Evolutionary conservation across 2,113 vertebrate genomes (phyloP), one percentile per base, ranked within the genome.

Genomic region (Crocuta crocuta): DNA sequence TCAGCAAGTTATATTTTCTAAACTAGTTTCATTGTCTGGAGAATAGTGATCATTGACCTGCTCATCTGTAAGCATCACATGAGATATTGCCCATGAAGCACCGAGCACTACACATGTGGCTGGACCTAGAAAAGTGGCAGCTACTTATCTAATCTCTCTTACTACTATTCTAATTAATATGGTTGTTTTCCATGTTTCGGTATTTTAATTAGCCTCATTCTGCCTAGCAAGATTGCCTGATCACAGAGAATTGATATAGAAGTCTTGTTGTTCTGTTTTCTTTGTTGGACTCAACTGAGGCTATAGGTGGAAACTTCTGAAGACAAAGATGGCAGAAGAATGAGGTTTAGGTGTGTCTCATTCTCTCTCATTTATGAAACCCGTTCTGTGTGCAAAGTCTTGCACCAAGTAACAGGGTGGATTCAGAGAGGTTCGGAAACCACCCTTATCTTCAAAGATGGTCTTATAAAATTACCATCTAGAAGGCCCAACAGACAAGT

Each of bases 261-360:
- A 66, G 7, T 63, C 11, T 35, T 35, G 35, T 94, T 73, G 13
- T 48, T 48, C 61, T 90, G 21, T 82, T 94, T 95, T 79, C 43
- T 15, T 74, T 87, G 39, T 73, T 66, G 15, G 39, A 73, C 48
- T 79, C 39, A 79, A 33, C 28, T 15, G 33, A 71, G 61, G 15
- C 31, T 11, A 81, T 10, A 85, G 68, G 39, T 76, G 68, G 53
- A 86, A 76, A 90, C 61, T 83, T 94, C 53, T 86, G 50, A 68
- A 96, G 43, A 73, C 66, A 82, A 76, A 87, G 76, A 45, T 45
- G 76, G 50, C 15, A 58, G 45, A 90, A 73, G n/a, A 95, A 79
- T 43, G 55, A 91, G 23, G 7, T 19, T 28, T 82, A 87, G n/a
- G 70, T 82, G 33, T 93, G 85, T 39, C 94, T 95, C n/a, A 48